Percentiles rank a stretch among this genome's conserved stretches.
Conservation (phyloP, 1,140 invertebrate species). For the Ruditapes philippinarum region DNA sequence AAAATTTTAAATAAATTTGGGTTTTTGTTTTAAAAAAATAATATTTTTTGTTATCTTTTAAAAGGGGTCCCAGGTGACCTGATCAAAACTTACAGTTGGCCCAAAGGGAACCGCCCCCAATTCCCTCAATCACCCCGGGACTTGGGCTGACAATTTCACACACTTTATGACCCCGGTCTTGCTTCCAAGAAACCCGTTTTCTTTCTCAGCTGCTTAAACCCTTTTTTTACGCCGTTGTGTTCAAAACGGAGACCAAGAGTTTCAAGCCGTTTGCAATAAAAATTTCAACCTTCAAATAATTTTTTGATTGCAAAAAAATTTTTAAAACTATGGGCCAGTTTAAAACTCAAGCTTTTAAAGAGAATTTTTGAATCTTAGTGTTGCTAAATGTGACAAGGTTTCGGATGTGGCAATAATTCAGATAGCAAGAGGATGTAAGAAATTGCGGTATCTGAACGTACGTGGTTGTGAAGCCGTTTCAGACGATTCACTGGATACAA, state of each 20-base stretch:
- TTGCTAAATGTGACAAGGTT: constrained; percentile 95
- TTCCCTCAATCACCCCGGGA: constrained; percentile 81
- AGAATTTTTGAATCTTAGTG: constrained; percentile 94
- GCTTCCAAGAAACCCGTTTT: constrained; percentile 93
- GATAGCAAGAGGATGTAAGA: constrained; percentile 95
- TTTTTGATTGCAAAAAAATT: constrained; percentile 94
- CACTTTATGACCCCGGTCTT: constrained; percentile 93
- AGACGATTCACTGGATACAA: constrained; percentile 94
- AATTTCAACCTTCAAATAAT: constrained; percentile 92
- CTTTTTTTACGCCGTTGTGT: constrained; percentile 96
- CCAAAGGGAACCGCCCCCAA: constrained; percentile 88
- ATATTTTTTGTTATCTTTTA: too few relatives aligned
- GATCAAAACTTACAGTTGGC: too few relatives aligned
- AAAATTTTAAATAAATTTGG: too few relatives aligned
- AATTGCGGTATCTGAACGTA: constrained; percentile 95
- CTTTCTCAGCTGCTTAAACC: constrained; percentile 94
- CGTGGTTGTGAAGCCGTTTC: constrained; percentile 96
- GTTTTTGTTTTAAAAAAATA: too few relatives aligned
- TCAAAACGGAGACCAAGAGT: constrained; percentile 83
- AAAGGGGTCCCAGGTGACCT: too few relatives aligned
- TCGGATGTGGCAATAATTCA: constrained; percentile 97
- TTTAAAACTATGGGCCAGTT: constrained; percentile 96
- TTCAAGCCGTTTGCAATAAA: constrained; percentile 93
- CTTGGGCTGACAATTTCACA: too few relatives aligned
- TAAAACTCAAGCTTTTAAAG: constrained; percentile 96